phyloP scores from a whole-genome alignment of 2,797 vertebrate species.

The Dicrostonyx torquatus region DNA sequence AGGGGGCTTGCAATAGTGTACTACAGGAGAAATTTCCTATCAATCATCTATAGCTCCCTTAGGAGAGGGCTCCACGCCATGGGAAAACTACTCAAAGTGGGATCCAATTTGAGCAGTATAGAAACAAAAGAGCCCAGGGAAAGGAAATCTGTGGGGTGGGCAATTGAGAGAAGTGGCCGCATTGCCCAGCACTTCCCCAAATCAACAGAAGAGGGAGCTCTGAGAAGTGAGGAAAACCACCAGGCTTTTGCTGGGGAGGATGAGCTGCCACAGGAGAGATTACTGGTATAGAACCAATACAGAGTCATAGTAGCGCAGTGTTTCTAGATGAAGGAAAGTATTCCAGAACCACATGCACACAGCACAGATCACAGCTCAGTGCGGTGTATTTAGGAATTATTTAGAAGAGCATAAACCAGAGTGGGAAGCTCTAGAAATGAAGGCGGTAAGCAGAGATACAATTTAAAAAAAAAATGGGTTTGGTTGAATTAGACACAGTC shows the following conservation, averaged over 20 bases:
- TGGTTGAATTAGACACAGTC: not conserved
- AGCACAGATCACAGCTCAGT: not conserved
- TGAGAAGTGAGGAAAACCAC: not conserved
- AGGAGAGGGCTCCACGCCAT: not conserved
- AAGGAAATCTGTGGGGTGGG: not conserved
- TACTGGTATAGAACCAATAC: not conserved
- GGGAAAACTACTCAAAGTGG: not conserved
- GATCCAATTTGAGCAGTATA: not conserved
- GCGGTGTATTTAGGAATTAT: not conserved
- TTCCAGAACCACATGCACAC: not conserved
- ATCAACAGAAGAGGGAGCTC: constrained; percentile 68
- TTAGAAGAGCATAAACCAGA: constrained; percentile 13
- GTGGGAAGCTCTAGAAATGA: constrained; percentile 3
- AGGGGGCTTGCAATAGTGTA: not conserved
- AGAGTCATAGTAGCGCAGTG: not conserved
- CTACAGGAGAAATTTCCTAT: not conserved
- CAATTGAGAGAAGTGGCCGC: not conserved
- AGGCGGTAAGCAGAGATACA: not conserved
- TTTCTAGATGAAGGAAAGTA: not conserved
- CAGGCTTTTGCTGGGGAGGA: not conserved
- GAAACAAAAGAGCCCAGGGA: not conserved
- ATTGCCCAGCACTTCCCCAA: constrained; percentile 18
- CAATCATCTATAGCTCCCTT: not conserved
- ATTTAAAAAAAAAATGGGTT: not conserved
- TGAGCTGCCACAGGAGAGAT: not conserved